Percentiles rank a stretch among this genome's conserved stretches.
Conservation (phyloP, 2,888 invertebrate species). For the Altica lythri region DNA sequence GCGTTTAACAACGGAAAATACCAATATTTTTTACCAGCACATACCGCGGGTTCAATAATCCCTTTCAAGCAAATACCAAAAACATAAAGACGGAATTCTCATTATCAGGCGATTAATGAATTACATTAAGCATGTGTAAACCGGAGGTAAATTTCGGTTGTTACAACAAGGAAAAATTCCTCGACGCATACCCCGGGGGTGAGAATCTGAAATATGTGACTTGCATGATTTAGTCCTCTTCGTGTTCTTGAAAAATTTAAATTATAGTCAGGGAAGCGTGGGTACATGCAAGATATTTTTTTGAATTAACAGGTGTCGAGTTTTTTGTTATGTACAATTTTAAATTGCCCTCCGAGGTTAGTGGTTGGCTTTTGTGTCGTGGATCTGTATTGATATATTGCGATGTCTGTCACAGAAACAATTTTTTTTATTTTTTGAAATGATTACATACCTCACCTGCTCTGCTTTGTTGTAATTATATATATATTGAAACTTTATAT, state of each 20-base stretch:
- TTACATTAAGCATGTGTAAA: no score
- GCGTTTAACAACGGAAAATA: no score
- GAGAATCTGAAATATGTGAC: slow-evolving; percentile 20
- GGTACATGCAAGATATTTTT: slow-evolving; percentile 18
- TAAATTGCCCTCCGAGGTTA: slow-evolving; percentile 11
- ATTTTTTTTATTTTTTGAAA: no score
- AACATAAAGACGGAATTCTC: no score
- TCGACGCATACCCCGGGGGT: slow-evolving; percentile 13
- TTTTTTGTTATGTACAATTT: slow-evolving; percentile 26
- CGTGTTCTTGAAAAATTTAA: slow-evolving; percentile 27
- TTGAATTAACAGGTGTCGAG: slow-evolving; percentile 23
- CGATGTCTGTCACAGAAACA: slow-evolving; percentile 3
- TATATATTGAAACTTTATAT: no score
- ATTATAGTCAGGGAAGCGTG: slow-evolving; percentile 25
- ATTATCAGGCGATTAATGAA: no score
- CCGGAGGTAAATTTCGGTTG: no score
- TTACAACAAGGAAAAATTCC: slow-evolving; percentile 9
- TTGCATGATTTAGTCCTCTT: slow-evolving; percentile 25
- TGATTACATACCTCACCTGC: no score
- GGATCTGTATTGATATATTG: slow-evolving; percentile 11
- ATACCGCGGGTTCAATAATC: no score
- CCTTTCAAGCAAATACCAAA: no score
- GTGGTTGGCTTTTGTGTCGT: background rate
- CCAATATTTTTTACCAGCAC: no score
- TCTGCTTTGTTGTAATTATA: no score